Evolutionary conservation across 2,113 vertebrate species (phyloP), one percentile per base, ranked within the genome.

Genomic region (Plestiodon gilberti): DNA sequence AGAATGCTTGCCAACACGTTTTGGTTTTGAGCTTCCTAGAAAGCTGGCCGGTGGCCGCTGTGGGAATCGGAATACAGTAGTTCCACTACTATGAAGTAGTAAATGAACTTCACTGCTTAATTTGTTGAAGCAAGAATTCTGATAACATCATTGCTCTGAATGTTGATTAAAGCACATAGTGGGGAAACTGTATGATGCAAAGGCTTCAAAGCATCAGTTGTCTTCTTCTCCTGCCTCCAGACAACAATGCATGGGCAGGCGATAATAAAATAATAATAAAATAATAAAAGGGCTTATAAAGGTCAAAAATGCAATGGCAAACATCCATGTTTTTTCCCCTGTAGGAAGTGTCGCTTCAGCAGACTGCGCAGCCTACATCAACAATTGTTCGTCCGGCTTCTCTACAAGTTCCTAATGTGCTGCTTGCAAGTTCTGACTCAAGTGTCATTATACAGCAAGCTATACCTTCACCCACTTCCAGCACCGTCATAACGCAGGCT

Each of bases 361-460:
- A 98, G 95, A 97, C 98, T 33, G 97, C 98, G 95, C 98, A 99
- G 96, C 98, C 98, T 92, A 98, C 98, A 74, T 98, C 99, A 91
- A 97, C 99, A 96, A 99, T 99, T 95, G 98, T 99, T 96, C 98
- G 98, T 95, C 98, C 99, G 95, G 98, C 99, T 79, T 99, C 99
- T 69, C 97, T 99, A 81, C 99, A 99, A 96, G 99, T 99, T 96
- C 98, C 99, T 92, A 99, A 98, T 94, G 98, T 99, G 93, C 97
- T 99, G 80, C 98, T 99, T 95, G 98, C 99, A 35, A 98, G 98
- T 96, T 98, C 98, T 95, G 99, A 99, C 91, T 97, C 98, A 91
- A 98, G 97, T 97, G 98, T 99, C 96, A 98, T 99, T 96, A 99
- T 99, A 97, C 99, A 99, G 96, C 99, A 98, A 97, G 98, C 98